Conservation (phyloP, 2,797 vertebrate species). For the Eulemur coronatus region DNA sequence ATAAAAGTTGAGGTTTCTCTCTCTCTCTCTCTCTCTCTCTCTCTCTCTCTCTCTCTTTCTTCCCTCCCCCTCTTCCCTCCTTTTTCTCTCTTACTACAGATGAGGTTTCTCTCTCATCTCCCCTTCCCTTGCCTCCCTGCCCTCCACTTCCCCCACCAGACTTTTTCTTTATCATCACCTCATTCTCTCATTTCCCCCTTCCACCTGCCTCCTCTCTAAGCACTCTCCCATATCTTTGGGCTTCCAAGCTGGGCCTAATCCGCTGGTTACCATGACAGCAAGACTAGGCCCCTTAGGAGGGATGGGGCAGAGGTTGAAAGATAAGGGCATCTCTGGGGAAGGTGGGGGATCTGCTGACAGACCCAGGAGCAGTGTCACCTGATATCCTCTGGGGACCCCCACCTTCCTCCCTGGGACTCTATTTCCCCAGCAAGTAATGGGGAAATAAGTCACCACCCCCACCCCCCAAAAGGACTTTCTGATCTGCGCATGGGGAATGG, state of each 20-base stretch:
- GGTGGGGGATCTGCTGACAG: not conserved
- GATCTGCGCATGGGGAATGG: not conserved
- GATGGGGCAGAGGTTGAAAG: slow-evolving; percentile 17
- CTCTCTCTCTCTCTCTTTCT: not conserved
- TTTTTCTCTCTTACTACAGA: slow-evolving; percentile 54
- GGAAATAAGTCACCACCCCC: not conserved
- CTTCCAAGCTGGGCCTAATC: slow-evolving; percentile 81
- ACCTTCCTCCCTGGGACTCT: not conserved
- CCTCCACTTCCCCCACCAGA: not conserved
- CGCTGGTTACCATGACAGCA: slow-evolving; percentile 80
- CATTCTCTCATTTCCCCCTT: slow-evolving; percentile 40
- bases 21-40: not conserved
- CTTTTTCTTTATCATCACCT: slow-evolving; percentile 24
- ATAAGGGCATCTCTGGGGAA: not conserved
- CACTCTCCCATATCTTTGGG: slow-evolving; percentile 59
- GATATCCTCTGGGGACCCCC: not conserved
- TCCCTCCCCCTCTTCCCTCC: not conserved
- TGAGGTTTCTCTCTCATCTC: slow-evolving; percentile 45
- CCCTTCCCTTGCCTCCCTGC: slow-evolving; percentile 46
- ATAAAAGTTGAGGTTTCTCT: slow-evolving; percentile 83
- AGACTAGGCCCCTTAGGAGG: slow-evolving; percentile 57
- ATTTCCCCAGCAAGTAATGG: not conserved
- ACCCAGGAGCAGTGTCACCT: not conserved
- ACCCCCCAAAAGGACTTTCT: not conserved
- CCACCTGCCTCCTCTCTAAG: slow-evolving; percentile 49